Evolutionary conservation across 2,888 invertebrate genomes (phyloP), one percentile per base, ranked within the genome.

Genomic region (Fissipunctia ypsillon): DNA sequence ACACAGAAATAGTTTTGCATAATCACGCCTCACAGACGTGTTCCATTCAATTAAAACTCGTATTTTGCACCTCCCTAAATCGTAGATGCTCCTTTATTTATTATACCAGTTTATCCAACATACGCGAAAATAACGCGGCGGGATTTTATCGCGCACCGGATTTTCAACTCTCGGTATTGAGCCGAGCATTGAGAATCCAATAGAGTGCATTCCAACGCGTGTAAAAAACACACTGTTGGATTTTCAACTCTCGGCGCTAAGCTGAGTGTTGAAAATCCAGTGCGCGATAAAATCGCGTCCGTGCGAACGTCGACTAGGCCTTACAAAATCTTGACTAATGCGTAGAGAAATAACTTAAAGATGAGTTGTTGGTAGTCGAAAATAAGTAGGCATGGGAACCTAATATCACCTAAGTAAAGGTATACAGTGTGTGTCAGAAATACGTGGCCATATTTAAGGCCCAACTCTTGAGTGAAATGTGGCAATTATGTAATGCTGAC

Each of bases 351-450:
- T 81, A 63, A 64, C 45, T 76, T 63, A 35, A 45, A 56, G 43
- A 64, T 77, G 38, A 69, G 28, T 64, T 64, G 64, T 65, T 60
- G 38, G 28, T 52, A 28, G 16, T 56, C 57, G 16, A 68, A 73
- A 73, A 60, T 52, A 64, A 59, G 16, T 54, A 9, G 41, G 31
- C 41, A 56, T 63, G 66, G 31, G n/a, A n/a, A n/a, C n/a, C n/a
- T n/a, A n/a, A 35, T 45, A 31, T 54, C 25, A 63, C 50, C 12
- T 57, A 67, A 12, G 43, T 35, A 9, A 54, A 28, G 25, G 14
- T 50, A 38, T 41, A 57, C 35, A 57, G 61, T 2, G 3, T 28
- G 16, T 28, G 1, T 28, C 5, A 28, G 28, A 28, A 41, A 35
- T 22, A 0, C 43, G 12, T 25, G 12, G 6, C 12, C 25, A 10